phyloP scores from a whole-genome alignment of 2,797 vertebrate species.

The Sparus aurata region DNA sequence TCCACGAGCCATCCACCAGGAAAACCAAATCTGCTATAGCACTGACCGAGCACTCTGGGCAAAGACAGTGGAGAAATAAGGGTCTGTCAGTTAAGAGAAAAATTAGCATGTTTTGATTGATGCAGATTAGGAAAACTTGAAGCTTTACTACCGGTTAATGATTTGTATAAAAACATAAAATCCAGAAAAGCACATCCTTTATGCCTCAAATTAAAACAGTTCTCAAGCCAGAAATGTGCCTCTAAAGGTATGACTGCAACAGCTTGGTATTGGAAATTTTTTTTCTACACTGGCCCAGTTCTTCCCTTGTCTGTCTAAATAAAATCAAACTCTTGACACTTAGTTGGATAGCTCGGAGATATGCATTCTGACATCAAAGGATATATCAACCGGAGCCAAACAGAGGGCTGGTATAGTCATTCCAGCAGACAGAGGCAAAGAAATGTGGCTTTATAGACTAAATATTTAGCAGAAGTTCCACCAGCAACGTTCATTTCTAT shows the following conservation, averaged over 20 bases:
- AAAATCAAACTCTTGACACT: slow-evolving; percentile 63
- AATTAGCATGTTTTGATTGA: slow-evolving; percentile 7
- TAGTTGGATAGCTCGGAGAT: slow-evolving; percentile 60
- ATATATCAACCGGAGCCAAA: slow-evolving; percentile 69
- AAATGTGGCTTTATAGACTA: slow-evolving; percentile 72
- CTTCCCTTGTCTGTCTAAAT: slow-evolving; percentile 59
- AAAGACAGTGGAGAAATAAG: slow-evolving; percentile 30
- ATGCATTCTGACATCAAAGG: slow-evolving; percentile 74
- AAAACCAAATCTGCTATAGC: slow-evolving; percentile 95
- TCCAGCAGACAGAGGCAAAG: slow-evolving; percentile 64
- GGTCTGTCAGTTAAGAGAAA: slow-evolving; percentile 13
- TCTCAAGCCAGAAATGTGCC: slow-evolving; percentile 38
- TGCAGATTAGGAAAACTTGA: slow-evolving; percentile 12
- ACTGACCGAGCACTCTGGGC: slow-evolving; percentile 93
- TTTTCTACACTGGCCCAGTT: slow-evolving; percentile 44
- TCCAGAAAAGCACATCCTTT: slow-evolving; percentile 32
- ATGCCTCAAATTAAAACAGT: slow-evolving; percentile 18
- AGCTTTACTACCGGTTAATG: slow-evolving; percentile 14
- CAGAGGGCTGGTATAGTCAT: slow-evolving; percentile 68
- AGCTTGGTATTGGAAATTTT: slow-evolving; percentile 40
- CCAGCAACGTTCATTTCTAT: slow-evolving; percentile 57
- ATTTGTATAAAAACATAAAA: slow-evolving; percentile 31
- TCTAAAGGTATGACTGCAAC: slow-evolving; percentile 34
- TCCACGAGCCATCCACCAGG: slow-evolving; percentile 98
- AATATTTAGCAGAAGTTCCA: slow-evolving; percentile 71